Percentiles rank a stretch among this genome's conserved stretches.
phyloP scores from a whole-genome alignment of 2,113 vertebrate species.

The Phaethornis superciliosus region DNA sequence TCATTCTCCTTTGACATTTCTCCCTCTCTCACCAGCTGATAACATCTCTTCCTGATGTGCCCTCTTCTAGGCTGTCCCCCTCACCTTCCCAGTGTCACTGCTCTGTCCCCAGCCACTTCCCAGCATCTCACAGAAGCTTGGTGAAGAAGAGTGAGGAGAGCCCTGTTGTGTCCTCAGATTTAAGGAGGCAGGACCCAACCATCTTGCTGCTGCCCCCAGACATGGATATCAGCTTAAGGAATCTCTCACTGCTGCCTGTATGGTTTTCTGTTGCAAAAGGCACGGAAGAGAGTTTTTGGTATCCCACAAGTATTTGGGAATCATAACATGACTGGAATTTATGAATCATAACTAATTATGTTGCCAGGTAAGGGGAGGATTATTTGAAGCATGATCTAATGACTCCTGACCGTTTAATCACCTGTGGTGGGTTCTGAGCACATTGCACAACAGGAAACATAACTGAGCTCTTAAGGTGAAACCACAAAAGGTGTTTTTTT shows the following conservation, averaged over 20 bases:
- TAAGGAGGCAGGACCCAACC: not conserved
- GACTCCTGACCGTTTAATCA: not conserved
- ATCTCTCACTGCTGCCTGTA: not conserved
- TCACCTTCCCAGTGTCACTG: rapidly evolving
- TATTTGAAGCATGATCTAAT: not conserved
- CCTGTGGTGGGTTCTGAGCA: not conserved
- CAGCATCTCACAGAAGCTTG: not conserved
- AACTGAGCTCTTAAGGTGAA: conserved; percentile 19
- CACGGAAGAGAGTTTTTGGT: not conserved
- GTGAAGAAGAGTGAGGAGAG: not conserved
- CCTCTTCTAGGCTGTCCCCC: not conserved
- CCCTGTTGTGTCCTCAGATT: not conserved
- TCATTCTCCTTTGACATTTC: not conserved
- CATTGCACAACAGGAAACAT: not conserved
- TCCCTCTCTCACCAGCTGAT: not conserved
- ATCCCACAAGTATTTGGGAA: rapidly evolving
- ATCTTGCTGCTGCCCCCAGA: not conserved
- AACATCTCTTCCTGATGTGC: not conserved
- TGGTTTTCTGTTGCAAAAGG: not conserved
- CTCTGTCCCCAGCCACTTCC: not conserved
- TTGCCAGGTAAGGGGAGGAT: conserved; percentile 1
- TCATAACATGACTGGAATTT: not conserved
- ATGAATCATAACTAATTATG: not conserved
- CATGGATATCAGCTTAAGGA: not conserved
- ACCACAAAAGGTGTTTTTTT: not conserved